Percentiles rank a stretch among this genome's conserved stretches.
These are phyloP conservation scores for Brotula barbata DNA, from an alignment of 2,797 vertebrate genomes.

Conservation along the genomic window DNA sequence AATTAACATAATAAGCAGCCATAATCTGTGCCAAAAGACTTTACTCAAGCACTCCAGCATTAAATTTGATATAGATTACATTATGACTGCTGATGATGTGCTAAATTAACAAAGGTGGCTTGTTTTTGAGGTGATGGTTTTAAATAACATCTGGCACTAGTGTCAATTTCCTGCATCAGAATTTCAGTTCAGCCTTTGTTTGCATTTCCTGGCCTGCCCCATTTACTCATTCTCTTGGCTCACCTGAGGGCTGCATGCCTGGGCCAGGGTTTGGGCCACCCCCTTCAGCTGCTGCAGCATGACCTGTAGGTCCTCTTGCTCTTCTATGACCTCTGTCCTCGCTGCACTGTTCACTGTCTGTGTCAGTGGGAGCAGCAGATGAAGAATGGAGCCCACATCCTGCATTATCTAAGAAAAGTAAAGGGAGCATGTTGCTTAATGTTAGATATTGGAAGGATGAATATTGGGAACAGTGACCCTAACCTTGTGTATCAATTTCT, in stretches of 20 bases:
- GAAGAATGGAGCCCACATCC: slow-evolving; percentile 67
- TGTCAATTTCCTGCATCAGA: too few species aligned
- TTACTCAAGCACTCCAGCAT: too few species aligned
- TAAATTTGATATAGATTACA: too few species aligned
- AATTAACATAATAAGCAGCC: too few species aligned
- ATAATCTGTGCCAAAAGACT: too few species aligned
- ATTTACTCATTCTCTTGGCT: slow-evolving; percentile 20
- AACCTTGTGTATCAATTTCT: too few species aligned
- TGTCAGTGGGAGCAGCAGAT: slow-evolving; percentile 68
- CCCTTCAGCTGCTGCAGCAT: slow-evolving; percentile 70
- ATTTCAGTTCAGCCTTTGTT: too few species aligned
- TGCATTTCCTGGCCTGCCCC: background rate
- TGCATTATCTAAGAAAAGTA: slow-evolving; percentile 54
- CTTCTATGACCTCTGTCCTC: slow-evolving; percentile 18
- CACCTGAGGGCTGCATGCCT: slow-evolving; percentile 67
- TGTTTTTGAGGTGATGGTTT: too few species aligned
- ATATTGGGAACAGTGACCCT: too few species aligned
- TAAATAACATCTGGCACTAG: too few species aligned
- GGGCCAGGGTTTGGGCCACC: slow-evolving; percentile 65
- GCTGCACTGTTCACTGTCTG: slow-evolving; percentile 34
- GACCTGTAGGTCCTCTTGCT: slow-evolving; percentile 57
- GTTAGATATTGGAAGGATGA: background rate
- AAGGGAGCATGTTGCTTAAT: background rate
- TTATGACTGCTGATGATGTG: too few species aligned
- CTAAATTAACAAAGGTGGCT: too few species aligned